Percentiles rank a stretch among this genome's conserved stretches.
These are phyloP conservation scores for Takifugu bimaculatus DNA, from an alignment of 2,113 vertebrate genomes.

Conservation along the genomic window DNA sequence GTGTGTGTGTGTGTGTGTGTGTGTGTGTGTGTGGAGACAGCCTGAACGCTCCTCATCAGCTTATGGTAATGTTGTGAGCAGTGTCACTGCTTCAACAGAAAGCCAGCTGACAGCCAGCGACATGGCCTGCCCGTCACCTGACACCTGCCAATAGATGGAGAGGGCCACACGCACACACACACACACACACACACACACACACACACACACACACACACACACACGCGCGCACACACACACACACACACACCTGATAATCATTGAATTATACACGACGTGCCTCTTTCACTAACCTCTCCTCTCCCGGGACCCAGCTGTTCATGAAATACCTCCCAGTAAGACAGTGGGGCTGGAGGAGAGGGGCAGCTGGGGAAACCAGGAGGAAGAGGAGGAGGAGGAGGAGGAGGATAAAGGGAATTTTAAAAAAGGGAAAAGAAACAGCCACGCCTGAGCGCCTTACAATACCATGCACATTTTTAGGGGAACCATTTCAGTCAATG, in stretches of 20 bases:
- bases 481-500: slow-evolving; percentile 86
- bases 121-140: slow-evolving; percentile 76
- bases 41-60: slow-evolving; percentile 55
- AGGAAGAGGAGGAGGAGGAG: slow-evolving; percentile 38
- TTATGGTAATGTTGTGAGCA: slow-evolving; percentile 69
- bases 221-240: slow-evolving; percentile 30
- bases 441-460: slow-evolving; percentile 89
- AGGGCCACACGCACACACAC: slow-evolving; percentile 27
- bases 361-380: slow-evolving; percentile 52
- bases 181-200: slow-evolving; percentile 50
- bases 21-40: slow-evolving; percentile 28
- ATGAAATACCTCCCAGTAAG: slow-evolving; percentile 84
- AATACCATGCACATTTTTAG: slow-evolving; percentile 83
- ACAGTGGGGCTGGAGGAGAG: slow-evolving; percentile 59
- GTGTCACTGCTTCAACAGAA: slow-evolving; percentile 69
- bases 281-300: slow-evolving; percentile 73
- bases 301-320: slow-evolving; percentile 90
- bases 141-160: slow-evolving; percentile 73
- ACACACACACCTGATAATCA: slow-evolving; percentile 73
- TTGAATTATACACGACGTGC: slow-evolving; percentile 81
- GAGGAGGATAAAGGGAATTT: slow-evolving; percentile 32
- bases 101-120: slow-evolving; percentile 75
- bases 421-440: slow-evolving; percentile 66
- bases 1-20: slow-evolving; percentile 28
- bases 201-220: slow-evolving; percentile 19